Base-by-base conservation (phyloP, 2,888 invertebrate genomes). In the Phalangium opilio region DNA sequence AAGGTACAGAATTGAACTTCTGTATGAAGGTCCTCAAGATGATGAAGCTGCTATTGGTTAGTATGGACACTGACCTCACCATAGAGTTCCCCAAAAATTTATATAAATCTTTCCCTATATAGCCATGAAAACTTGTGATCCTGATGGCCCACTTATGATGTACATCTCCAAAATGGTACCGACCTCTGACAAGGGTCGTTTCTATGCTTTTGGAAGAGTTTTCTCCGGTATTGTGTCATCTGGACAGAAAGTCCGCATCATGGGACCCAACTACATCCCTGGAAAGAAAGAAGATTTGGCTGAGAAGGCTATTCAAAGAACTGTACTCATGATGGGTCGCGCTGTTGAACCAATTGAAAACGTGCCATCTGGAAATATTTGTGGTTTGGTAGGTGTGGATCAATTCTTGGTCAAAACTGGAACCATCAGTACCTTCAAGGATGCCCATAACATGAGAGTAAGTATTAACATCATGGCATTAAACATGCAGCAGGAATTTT, bases 101-200 rank as follows among this genome's bases (percentile, higher is more conserved):
- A n/a, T n/a, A n/a, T n/a, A n/a, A n/a, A n/a, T 27, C 8, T 27
- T 27, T 27, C 27, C 27, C 27, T 8, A n/a, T n/a, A n/a, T n/a
- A 64, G 73, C 67, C 44, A 65, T 73, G 55, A 72, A 85, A 79
- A 83, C 66, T 64, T 99, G 98, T 66, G 91, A 99, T 70, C 83
- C 96, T 12, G 83, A 89, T 59, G 98, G 84, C 39, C 96, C 95
- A 14, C 76, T 99, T 50, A 98, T 99, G 95, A 99, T 99, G 98
- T 99, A 99, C 78, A 77, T 99, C 58, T 93, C 93, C 43, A 99
- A 99, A 73, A 99, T 99, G 98, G 98, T 99, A 67, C 98, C 98
- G 58, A 99, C 98, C 14, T 83, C 90, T 12, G 98, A 99, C 71
- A 99, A 99, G 75, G 98, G 98, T 54, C 84, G 98, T 67, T 99